phyloP scores from a whole-genome alignment of 2,797 vertebrate genomes.

The Falco peregrinus region DNA sequence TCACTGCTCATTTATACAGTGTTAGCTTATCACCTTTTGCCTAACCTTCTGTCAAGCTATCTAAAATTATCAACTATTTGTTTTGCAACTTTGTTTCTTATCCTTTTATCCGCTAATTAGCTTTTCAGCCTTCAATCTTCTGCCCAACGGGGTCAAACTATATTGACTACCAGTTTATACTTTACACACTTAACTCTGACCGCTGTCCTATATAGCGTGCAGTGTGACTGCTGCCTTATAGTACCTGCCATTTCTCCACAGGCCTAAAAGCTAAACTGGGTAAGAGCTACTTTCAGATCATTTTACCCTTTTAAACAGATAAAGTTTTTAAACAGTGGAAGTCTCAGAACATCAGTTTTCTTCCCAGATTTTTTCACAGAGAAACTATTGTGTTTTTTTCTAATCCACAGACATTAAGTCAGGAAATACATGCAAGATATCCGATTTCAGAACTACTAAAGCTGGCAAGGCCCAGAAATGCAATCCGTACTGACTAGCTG shows the following conservation, averaged over 20 bases:
- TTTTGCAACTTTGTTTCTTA: constrained; percentile 50
- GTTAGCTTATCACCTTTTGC: not conserved
- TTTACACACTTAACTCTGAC: not conserved
- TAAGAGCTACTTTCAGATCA: not conserved
- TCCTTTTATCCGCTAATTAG: constrained; percentile 46
- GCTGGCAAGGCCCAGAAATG: constrained; percentile 48
- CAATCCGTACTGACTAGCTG: constrained; percentile 43
- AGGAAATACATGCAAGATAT: constrained; percentile 23
- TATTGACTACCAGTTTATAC: not conserved
- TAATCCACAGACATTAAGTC: constrained; percentile 9
- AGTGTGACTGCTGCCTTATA: not conserved
- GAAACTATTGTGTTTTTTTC: not conserved
- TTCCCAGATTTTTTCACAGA: not conserved
- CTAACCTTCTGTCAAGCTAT: constrained; percentile 28
- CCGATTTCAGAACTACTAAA: constrained; percentile 56
- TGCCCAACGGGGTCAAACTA: not conserved
- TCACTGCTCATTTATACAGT: not conserved
- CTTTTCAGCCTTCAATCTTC: constrained; percentile 7
- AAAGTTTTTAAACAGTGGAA: not conserved
- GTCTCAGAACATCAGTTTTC: not conserved
- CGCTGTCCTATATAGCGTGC: fast-evolving
- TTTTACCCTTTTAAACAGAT: not conserved
- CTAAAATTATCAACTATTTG: constrained; percentile 49
- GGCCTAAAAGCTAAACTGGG: not conserved
- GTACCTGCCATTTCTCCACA: not conserved